These are phyloP conservation scores for Psittacara wagleri DNA, from an alignment of 2,113 vertebrate species.

Conservation along the genomic window DNA sequence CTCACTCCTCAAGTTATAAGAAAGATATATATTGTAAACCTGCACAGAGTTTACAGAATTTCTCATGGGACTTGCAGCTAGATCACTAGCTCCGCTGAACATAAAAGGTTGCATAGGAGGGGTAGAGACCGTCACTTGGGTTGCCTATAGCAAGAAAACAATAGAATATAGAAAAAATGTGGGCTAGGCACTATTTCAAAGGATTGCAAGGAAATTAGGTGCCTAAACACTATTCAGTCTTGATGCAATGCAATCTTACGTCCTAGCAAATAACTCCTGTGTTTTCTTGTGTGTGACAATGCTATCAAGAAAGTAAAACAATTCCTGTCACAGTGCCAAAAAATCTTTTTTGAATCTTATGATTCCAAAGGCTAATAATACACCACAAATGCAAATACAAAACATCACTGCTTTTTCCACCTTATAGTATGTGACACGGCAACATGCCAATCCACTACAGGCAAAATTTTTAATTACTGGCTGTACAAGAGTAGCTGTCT, in stretches of 20 bases:
- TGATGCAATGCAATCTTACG: neutral
- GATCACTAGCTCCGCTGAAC: neutral
- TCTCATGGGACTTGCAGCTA: neutral
- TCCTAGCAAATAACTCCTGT: neutral
- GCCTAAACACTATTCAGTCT: neutral
- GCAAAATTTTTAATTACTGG: neutral
- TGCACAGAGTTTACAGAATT: neutral
- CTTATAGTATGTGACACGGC: neutral
- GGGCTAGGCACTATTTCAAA: neutral
- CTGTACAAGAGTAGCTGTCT: neutral
- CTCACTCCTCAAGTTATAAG: neutral
- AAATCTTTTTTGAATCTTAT: neutral
- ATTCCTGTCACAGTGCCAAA: neutral
- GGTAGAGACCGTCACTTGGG: neutral
- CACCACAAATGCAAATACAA: neutral
- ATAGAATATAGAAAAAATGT: neutral
- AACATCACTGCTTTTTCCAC: neutral
- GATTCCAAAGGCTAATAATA: neutral
- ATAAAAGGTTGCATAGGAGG: accelerated
- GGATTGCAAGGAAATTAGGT: neutral
- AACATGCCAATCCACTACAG: neutral
- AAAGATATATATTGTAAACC: neutral
- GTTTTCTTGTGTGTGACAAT: neutral
- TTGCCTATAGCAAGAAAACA: neutral
- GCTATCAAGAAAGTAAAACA: neutral